Base-by-base conservation (phyloP, 2,113 vertebrate species). In the Cyanistes caeruleus region DNA sequence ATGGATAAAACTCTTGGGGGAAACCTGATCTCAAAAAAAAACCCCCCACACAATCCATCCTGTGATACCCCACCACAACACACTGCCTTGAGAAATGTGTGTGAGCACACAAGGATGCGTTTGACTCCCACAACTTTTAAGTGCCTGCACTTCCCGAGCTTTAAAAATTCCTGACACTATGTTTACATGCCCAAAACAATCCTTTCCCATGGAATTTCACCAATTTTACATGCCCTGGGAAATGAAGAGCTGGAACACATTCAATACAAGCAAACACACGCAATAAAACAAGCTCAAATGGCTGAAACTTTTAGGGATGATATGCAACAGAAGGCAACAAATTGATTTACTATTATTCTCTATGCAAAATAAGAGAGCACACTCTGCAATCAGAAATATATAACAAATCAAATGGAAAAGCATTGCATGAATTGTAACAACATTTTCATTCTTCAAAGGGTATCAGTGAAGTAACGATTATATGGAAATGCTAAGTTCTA, bases 171-270 rank as follows among this genome's bases (percentile, higher is more conserved):
- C 88, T 94, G 87, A 87, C 80, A 94, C 49, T 21, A 56, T 97
- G 96, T 97, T 98, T 97, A 96, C 10, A 31, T 95, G 96, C 70
- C 87, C 93, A 90, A 96, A 91, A 48, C 94, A 97, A 95, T 80
- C 89, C 76, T 93, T 97, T 98, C 97, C 97, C 98, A 97, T 97
- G 98, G 97, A 98, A 98, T 98, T 97, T 97, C 97, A 98, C 93
- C 97, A 95, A 87, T 97, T 96, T 94, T 95, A 73, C 84, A 76
- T 96, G 94, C 94, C 97, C 94, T 98, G 97, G 96, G 97, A 98
- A 98, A 98, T 87, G 63, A 96, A 97, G 87, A 95, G 53, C 96
- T 98, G 97, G 97, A 97, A 95, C 64, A 75, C 59, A 43, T 97
- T 98, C 98, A 98, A 97, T 46, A 96, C 96, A 98, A 98, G 97